Evolutionary conservation across 2,888 invertebrate species (phyloP).

Genomic region (Sesia bembeciformis): DNA sequence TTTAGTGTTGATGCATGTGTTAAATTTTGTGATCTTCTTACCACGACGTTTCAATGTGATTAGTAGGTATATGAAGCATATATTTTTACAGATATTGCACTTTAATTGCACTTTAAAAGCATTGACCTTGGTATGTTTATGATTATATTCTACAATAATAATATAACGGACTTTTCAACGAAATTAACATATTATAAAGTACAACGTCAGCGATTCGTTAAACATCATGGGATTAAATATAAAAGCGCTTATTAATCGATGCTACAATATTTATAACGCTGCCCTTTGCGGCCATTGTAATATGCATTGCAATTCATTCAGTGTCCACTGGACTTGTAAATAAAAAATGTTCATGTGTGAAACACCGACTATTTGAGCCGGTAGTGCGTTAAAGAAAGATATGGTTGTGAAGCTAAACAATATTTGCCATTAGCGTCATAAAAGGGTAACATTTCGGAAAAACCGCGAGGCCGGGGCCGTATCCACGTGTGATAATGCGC

Average conservation of each 20-base stretch:
- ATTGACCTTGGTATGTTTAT: no score
- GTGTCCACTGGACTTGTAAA: not conserved
- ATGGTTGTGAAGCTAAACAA: slow-evolving; percentile 49
- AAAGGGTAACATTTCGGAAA: slow-evolving; percentile 63
- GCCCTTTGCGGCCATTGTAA: not conserved
- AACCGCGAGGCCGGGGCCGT: slow-evolving; percentile 50
- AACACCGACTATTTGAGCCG: not conserved
- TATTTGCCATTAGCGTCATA: slow-evolving; percentile 68
- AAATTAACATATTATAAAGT: not conserved
- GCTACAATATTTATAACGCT: not conserved
- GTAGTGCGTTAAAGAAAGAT: slow-evolving; percentile 38
- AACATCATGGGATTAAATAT: not conserved
- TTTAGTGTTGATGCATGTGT: no score
- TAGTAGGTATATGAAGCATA: no score
- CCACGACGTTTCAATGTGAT: no score
- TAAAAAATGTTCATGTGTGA: slow-evolving; percentile 4
- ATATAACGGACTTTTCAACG: no score
- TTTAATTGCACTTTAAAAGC: no score
- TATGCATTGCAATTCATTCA: not conserved
- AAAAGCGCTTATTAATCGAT: not conserved
- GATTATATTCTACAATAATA: no score
- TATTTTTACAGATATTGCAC: no score
- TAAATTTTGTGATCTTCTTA: no score
- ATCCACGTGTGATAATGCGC: slow-evolving; percentile 69
- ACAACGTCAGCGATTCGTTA: not conserved